Percentiles rank a stretch among this genome's conserved stretches.
Evolutionary conservation across 2,888 invertebrate genomes (phyloP).

Genomic region (Sisyra nigra): DNA sequence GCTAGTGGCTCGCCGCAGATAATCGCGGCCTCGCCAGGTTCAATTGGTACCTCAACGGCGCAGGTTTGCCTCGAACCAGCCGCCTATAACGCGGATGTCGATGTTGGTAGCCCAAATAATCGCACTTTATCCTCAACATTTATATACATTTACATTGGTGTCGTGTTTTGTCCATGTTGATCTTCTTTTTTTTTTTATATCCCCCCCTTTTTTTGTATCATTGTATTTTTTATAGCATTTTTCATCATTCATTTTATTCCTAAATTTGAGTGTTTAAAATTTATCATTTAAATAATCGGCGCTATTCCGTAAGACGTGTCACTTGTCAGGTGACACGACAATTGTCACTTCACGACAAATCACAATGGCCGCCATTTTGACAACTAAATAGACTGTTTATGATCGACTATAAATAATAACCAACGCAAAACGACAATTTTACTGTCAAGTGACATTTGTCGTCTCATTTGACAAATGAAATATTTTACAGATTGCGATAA

Average conservation of each 20-base stretch:
- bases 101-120: conserved; percentile 38
- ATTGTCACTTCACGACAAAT: no score
- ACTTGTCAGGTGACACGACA: no score
- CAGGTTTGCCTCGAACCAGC: conserved; percentile 64
- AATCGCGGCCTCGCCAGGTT: conserved; percentile 33
- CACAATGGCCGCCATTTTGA: no score
- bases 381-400: no score
- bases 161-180: conserved; percentile 12
- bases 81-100: conserved; percentile 54
- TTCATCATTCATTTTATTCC: conserved; percentile 8
- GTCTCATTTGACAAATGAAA: no score
- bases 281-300: no score
- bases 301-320: no score
- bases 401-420: no score
- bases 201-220: conserved; percentile 6
- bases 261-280: no score
- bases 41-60: conserved; percentile 32
- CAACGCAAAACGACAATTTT: no score
- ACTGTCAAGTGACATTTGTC: no score
- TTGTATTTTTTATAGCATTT: conserved; percentile 9
- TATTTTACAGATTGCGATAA: no score
- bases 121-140: conserved; percentile 4
- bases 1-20: conserved; percentile 32
- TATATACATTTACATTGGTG: conserved; percentile 7
- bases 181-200: conserved; percentile 12